These are phyloP conservation scores for Drosophila birchii DNA, from an alignment of 2,888 invertebrate species.

Conservation along the genomic window DNA sequence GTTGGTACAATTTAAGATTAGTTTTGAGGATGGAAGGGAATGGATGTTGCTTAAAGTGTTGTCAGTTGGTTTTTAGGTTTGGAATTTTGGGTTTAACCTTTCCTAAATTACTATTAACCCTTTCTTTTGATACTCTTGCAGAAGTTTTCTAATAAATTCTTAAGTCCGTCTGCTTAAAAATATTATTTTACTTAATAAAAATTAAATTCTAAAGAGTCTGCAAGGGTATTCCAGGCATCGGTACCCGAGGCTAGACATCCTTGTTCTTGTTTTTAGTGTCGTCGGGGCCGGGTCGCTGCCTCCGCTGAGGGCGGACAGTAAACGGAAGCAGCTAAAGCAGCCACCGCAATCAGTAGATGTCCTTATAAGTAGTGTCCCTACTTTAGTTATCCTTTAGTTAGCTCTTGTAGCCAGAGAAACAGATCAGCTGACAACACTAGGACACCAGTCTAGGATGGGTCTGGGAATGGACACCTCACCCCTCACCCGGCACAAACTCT, in stretches of 20 bases:
- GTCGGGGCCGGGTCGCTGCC: constrained; percentile 30
- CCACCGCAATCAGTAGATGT: constrained; percentile 67
- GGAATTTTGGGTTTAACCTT: background rate
- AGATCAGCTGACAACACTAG: constrained; percentile 76
- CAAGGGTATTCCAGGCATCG: constrained; percentile 24
- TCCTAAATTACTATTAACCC: background rate
- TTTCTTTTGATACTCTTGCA: background rate
- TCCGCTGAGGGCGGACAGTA: constrained; percentile 40
- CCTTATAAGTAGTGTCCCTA: constrained; percentile 31
- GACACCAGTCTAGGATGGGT: constrained; percentile 37
- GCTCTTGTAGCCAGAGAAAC: constrained; percentile 42
- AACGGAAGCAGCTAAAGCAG: constrained; percentile 53
- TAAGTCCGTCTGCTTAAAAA: background rate
- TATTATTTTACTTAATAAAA: background rate
- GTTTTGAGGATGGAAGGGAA: background rate
- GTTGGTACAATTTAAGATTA: constrained; percentile 6
- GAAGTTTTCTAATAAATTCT: background rate
- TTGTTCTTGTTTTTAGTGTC: constrained; percentile 35
- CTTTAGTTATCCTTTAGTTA: constrained; percentile 25
- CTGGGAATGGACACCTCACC: constrained; percentile 20
- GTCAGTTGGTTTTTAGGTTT: constrained; percentile 55
- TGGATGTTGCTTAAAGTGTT: constrained; percentile 59
- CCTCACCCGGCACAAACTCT: background rate
- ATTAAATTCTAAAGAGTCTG: background rate
- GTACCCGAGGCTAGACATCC: constrained; percentile 23